phyloP scores from a whole-genome alignment of 2,888 invertebrate genomes.

The Tanytarsus gracilentus region DNA sequence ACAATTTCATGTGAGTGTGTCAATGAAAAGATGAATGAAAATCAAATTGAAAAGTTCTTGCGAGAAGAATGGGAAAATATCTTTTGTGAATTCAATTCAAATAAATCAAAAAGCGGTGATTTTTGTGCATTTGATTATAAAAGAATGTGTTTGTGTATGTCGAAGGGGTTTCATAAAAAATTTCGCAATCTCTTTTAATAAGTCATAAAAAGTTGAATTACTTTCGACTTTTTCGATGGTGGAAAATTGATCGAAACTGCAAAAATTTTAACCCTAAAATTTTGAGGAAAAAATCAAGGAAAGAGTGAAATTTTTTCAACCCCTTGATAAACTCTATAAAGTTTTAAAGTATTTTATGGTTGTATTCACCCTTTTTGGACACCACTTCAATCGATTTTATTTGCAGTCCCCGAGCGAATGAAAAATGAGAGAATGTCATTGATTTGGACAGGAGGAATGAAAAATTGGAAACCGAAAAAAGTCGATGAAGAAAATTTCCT shows the following conservation, averaged over 20 bases:
- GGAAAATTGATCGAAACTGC: too few species aligned
- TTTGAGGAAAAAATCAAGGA: neutral
- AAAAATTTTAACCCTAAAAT: neutral
- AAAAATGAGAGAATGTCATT: neutral
- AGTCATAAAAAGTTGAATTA: too few species aligned
- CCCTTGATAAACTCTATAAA: too few species aligned
- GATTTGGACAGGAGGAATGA: neutral
- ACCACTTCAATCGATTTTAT: too few species aligned
- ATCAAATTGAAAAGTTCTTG: slow-evolving; percentile 3
- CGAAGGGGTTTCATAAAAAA: too few species aligned
- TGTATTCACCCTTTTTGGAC: too few species aligned
- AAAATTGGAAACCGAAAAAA: neutral
- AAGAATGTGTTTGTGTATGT: too few species aligned
- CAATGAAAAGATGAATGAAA: slow-evolving; percentile 2
- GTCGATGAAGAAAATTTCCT: neutral
- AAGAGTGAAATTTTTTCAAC: neutral
- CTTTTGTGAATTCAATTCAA: slow-evolving; percentile 19
- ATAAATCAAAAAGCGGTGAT: slow-evolving; percentile 8
- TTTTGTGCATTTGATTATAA: neutral
- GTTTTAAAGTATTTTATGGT: too few species aligned
- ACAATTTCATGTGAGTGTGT: too few species aligned
- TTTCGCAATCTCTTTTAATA: too few species aligned
- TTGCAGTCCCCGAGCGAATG: too few species aligned
- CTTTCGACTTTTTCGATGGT: too few species aligned
- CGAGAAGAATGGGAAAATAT: neutral